Percentiles rank a stretch among this genome's conserved stretches.
These are phyloP conservation scores for Enteromius trimaculatus DNA, from an alignment of 2,797 vertebrate species.

Conservation along the genomic window DNA sequence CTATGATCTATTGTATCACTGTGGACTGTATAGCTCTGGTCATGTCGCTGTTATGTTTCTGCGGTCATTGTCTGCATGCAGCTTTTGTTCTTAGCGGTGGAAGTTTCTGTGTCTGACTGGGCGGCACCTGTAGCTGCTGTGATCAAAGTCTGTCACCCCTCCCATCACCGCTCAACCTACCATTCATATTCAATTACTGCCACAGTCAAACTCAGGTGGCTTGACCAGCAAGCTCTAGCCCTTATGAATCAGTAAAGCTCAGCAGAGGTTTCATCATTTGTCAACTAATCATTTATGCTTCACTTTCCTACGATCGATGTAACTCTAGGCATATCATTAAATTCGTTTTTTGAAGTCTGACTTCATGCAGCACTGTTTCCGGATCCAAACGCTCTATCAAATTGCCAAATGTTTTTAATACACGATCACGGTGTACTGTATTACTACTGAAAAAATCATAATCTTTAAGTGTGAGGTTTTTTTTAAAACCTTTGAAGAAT, in stretches of 20 bases:
- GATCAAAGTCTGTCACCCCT: constrained; percentile 15
- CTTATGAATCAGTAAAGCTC: neutral
- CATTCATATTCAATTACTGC: neutral
- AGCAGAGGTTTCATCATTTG: neutral
- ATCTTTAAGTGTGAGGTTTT: neutral
- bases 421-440: neutral
- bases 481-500: neutral
- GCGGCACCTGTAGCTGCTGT: constrained; percentile 15
- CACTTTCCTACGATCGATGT: neutral
- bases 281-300: neutral
- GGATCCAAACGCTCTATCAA: neutral
- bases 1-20: constrained; percentile 45
- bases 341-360: neutral
- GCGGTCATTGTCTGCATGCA: constrained; percentile 26
- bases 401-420: neutral
- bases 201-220: neutral
- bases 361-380: neutral
- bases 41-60: constrained; percentile 12
- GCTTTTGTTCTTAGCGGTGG: constrained; percentile 35
- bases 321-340: neutral
- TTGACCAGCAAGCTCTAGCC: neutral
- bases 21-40: constrained; percentile 23
- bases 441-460: too few species aligned
- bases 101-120: constrained; percentile 51
- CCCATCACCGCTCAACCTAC: neutral